Base-by-base conservation (phyloP, 1,140 invertebrate species). In the Drosophila prosaltans region DNA sequence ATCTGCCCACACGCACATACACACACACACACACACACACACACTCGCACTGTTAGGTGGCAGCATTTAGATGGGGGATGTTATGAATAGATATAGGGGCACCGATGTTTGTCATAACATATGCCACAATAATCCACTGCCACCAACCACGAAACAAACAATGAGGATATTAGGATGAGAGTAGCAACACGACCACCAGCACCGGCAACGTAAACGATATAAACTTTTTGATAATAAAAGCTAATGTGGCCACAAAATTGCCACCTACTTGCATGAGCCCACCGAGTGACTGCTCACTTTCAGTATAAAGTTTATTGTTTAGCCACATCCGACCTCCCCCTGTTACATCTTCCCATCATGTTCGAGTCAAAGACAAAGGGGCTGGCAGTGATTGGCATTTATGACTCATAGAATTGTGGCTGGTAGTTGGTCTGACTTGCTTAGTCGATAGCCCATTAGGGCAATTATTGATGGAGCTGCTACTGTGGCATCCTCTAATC, bases 61-160 rank as follows among this genome's bases (percentile, higher is more conserved):
- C 28, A 21, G 60, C 36, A 8, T 36, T 28, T 61, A 28, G 45
- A 30, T 55, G 60, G 65, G 60, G 70, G 72, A 43, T 67, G 76
- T 54, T 45, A 72, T 32, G 32, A 32, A 16, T 4, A 80, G 67
- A 36, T 36, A 36, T 36, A 36, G 32, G 6, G 32, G 32, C 6
- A 36, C 32, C 32, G 32, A 36, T 36, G 69, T 68, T 78, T 81
- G 72, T 85, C 78, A 85, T 80, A 75, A 75, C 78, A 84, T 84
- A 74, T 81, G 74, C 74, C 81, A 78, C 85, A 85, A 84, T 81
- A 84, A 84, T 85, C 77, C 64, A 69, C 70, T 48, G 70, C 45
- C 51, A 69, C 60, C 61, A 60, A 77, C 40, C 60, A 55, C 58
- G n/a, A 30, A 30, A 40, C 21, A 26, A 51, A 51, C 24, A 51